Conservation (phyloP, 2,797 vertebrate genomes). For the Benthosema pterotum region DNA sequence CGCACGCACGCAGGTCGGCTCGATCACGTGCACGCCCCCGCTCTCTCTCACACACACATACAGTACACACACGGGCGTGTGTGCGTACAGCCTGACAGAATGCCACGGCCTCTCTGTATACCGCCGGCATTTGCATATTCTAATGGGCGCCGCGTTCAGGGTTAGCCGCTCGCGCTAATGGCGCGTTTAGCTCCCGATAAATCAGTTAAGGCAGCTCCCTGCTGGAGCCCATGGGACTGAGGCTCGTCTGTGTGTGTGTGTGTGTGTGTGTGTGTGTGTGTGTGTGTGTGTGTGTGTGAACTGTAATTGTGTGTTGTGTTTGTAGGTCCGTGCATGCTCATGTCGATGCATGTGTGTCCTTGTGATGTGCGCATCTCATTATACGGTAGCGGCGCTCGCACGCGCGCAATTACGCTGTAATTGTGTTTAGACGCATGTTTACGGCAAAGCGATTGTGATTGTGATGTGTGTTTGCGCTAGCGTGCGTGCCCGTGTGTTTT, state of each 20-base stretch:
- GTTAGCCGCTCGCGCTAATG: constrained; percentile 83
- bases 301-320: constrained; percentile 33
- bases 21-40: too few species aligned
- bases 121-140: constrained; percentile 76
- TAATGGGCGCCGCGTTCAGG: constrained; percentile 78
- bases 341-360: neutral
- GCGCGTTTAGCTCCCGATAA: constrained; percentile 81
- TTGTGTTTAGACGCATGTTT: neutral
- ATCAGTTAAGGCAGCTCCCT: constrained; percentile 78
- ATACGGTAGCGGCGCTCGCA: constrained; percentile 1
- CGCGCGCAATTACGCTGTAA: too few species aligned
- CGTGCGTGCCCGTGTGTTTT: constrained; percentile 16
- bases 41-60: too few species aligned
- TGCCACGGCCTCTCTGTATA: constrained; percentile 38
- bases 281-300: constrained; percentile 15
- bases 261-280: constrained; percentile 13
- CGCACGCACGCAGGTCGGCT: too few species aligned
- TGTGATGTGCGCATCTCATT: constrained; percentile 23
- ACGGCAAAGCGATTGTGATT: constrained; percentile 35
- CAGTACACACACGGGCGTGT: too few species aligned
- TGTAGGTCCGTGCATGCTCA: neutral
- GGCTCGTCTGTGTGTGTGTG: constrained; percentile 15
- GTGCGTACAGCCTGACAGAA: constrained; percentile 34
- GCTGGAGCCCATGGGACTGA: constrained; percentile 57
- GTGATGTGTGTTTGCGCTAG: too few species aligned